A percentile compares a stretch with the other conserved stretches of the same genome.
Conservation (phyloP, 2,113 vertebrate species). For the Psilopsiagon aymara region DNA sequence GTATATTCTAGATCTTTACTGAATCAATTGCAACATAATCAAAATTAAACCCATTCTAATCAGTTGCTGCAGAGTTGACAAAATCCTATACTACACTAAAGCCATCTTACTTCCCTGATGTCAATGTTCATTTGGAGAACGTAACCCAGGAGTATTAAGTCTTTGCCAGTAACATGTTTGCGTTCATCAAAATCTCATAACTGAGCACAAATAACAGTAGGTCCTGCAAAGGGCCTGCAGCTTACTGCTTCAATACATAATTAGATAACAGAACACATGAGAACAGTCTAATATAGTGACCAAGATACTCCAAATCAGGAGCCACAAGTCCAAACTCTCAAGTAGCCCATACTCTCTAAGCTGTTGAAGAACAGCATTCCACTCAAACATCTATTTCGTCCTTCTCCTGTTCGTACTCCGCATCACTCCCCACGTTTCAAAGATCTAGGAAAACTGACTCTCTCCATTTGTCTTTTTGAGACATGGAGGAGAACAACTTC, state of each 20-base stretch:
- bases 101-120: background rate
- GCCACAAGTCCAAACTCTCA: background rate
- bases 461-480: background rate
- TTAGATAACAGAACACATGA: background rate
- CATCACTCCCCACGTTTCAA: background rate
- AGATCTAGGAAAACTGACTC: rapidly evolving
- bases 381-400: background rate
- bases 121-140: background rate
- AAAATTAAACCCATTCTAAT: background rate
- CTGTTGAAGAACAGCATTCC: background rate
- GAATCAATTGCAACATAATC: background rate
- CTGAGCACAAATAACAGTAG: background rate
- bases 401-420: background rate
- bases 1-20: background rate
- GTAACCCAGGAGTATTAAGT: background rate
- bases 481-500: background rate
- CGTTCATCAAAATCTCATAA: background rate
- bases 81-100: background rate
- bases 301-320: background rate
- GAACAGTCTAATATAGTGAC: background rate
- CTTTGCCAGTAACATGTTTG: background rate
- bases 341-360: background rate
- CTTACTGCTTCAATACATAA: background rate
- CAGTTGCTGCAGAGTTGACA: background rate
- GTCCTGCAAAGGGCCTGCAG: background rate